phyloP scores from a whole-genome alignment of 2,113 vertebrate genomes.

The Limnothrissa miodon region DNA sequence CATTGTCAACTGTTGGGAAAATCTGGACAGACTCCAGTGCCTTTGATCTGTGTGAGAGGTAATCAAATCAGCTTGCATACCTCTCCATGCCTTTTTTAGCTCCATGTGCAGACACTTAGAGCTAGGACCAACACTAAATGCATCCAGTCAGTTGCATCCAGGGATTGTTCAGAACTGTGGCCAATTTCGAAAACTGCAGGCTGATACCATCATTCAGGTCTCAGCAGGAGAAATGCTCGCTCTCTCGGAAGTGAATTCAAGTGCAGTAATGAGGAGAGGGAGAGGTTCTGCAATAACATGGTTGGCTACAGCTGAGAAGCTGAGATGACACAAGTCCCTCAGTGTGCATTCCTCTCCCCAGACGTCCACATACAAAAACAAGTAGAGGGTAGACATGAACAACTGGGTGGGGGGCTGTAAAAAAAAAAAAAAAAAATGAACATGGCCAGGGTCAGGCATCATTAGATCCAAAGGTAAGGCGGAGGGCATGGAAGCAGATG shows the following conservation, averaged over 20 bases:
- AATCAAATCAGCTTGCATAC: conserved; percentile 21
- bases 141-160: conserved; percentile 9
- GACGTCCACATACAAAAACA: background rate
- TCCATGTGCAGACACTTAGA: conserved; percentile 48
- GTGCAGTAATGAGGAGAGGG: background rate
- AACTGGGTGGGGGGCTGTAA: background rate
- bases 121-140: conserved; percentile 30
- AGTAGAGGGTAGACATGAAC: background rate
- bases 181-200: conserved; percentile 29
- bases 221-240: conserved; percentile 11
- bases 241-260: background rate
- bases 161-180: background rate
- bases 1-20: conserved; percentile 34
- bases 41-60: conserved; percentile 29
- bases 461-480: background rate
- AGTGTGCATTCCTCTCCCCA: background rate
- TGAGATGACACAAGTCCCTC: background rate
- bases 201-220: conserved; percentile 25
- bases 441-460: background rate
- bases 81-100: conserved; percentile 31
- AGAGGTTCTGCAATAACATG: background rate
- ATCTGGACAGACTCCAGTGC: conserved; percentile 25
- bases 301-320: background rate
- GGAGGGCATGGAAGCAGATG: background rate
- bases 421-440: background rate